phyloP scores from a whole-genome alignment of 2,797 vertebrate genomes.

The Emys orbicularis region DNA sequence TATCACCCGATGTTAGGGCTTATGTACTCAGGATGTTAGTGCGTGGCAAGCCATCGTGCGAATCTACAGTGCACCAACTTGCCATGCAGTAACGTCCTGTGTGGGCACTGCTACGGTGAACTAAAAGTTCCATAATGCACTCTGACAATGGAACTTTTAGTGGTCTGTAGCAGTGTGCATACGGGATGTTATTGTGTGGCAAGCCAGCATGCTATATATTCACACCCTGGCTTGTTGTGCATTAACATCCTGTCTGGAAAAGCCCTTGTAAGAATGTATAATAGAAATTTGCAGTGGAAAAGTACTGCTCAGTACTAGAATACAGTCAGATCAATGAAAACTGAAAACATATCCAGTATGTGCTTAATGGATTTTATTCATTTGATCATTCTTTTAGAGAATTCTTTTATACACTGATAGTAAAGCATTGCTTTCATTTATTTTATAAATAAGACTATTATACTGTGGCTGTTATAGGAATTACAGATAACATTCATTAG shows the following conservation, averaged over 20 bases:
- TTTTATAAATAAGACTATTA: neutral
- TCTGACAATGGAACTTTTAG: neutral
- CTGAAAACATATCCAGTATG: neutral
- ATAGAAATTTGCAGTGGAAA: neutral
- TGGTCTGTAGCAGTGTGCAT: neutral
- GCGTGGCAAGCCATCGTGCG: neutral
- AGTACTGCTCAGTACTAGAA: neutral
- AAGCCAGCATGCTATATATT: neutral
- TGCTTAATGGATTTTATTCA: neutral
- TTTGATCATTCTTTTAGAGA: neutral
- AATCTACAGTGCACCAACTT: neutral
- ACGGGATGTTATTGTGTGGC: neutral
- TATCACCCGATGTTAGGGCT: neutral
- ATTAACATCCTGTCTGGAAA: neutral
- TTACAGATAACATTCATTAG: neutral
- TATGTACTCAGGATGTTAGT: neutral
- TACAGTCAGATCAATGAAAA: neutral
- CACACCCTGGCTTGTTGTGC: neutral
- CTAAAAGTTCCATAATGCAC: neutral
- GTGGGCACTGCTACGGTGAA: neutral
- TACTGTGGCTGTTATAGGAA: neutral
- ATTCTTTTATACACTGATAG: neutral
- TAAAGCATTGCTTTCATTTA: neutral
- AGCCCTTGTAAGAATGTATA: neutral
- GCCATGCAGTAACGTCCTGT: neutral